A percentile compares a stretch with the other conserved stretches of the same genome.
phyloP scores from a whole-genome alignment of 2,113 vertebrate species.

The Nycticorax nycticorax region DNA sequence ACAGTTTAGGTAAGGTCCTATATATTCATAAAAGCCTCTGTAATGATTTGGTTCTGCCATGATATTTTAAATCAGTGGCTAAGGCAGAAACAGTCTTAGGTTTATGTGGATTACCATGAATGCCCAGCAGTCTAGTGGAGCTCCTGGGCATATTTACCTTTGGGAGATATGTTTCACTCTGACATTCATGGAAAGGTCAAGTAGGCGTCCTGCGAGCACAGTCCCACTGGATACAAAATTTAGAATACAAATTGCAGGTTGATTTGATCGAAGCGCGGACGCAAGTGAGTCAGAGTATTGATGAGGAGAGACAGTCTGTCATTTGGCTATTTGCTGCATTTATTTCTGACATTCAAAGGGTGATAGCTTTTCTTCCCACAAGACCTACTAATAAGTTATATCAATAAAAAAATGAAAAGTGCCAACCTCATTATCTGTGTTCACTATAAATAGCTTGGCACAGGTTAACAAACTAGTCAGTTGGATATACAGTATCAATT shows the following conservation, averaged over 20 bases:
- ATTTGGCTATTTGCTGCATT: background rate
- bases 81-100: background rate
- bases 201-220: rapidly evolving
- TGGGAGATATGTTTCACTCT: background rate
- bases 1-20: background rate
- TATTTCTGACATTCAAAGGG: background rate
- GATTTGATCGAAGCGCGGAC: background rate
- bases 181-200: background rate
- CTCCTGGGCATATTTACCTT: background rate
- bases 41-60: background rate
- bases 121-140: background rate
- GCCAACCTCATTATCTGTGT: background rate
- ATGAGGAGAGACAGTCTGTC: background rate
- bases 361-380: background rate
- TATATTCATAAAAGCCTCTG: background rate
- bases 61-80: background rate
- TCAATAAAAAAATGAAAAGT: background rate
- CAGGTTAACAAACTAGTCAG: background rate
- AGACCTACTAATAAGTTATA: background rate
- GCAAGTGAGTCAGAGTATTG: background rate
- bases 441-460: background rate
- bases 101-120: background rate
- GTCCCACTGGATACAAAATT: background rate
- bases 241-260: background rate
- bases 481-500: background rate